phyloP scores from a whole-genome alignment of 2,888 invertebrate species.

The Rotaria socialis region DNA sequence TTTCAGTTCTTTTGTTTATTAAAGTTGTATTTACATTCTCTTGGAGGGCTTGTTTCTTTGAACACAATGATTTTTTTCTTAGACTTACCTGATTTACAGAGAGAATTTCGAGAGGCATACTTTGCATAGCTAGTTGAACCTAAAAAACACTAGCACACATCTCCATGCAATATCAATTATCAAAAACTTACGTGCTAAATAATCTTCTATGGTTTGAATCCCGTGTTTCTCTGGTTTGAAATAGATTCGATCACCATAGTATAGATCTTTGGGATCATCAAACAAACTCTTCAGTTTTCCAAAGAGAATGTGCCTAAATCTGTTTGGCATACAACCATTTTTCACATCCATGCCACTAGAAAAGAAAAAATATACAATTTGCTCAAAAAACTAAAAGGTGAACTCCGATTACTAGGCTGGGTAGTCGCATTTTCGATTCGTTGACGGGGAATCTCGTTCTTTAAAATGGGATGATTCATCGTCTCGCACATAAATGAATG shows the following conservation, averaged over 20 bases:
- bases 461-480: conserved; percentile 26
- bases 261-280: neutral
- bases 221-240: conserved; percentile 3
- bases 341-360: neutral
- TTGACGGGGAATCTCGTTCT: neutral
- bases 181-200: neutral
- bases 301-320: neutral
- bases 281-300: neutral
- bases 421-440: neutral
- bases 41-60: neutral
- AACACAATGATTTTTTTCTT: neutral
- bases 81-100: neutral
- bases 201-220: neutral
- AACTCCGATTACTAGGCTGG: neutral
- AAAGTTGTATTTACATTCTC: neutral
- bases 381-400: no score
- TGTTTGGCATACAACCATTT: conserved; percentile 8
- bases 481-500: conserved; percentile 4
- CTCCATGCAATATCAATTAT: no score
- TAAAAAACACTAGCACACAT: neutral
- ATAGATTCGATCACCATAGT: conserved; percentile 16
- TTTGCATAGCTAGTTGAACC: neutral
- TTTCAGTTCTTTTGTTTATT: neutral
- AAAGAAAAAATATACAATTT: no score
- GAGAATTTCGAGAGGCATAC: neutral